Conservation (phyloP, 2,888 invertebrate genomes). For the Girardia tigrina region DNA sequence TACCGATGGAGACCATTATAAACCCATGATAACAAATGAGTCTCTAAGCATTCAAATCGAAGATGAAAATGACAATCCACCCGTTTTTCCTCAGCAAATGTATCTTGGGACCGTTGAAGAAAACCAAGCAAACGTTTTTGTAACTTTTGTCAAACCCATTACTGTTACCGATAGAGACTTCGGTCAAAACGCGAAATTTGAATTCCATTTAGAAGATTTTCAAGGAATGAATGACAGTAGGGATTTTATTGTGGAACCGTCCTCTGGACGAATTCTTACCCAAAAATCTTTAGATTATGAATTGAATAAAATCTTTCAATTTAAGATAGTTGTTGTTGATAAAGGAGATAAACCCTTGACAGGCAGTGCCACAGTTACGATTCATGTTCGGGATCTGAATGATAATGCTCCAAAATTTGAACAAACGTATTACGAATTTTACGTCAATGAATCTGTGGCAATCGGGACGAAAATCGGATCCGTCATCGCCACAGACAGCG, state of each 20-base stretch:
- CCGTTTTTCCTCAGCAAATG: background rate
- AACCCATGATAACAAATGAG: background rate
- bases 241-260: background rate
- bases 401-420: background rate
- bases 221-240: background rate
- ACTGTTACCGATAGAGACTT: background rate
- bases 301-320: background rate
- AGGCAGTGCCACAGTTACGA: background rate
- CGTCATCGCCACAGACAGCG: background rate
- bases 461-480: background rate
- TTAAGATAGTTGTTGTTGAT: background rate
- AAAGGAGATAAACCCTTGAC: background rate
- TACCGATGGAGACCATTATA: background rate
- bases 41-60: background rate
- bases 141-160: background rate
- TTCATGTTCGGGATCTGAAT: background rate
- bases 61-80: background rate
- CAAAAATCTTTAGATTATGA: slow-evolving; percentile 13
- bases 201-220: background rate
- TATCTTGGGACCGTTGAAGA: background rate
- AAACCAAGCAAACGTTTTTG: background rate
- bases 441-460: background rate
- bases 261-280: background rate
- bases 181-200: background rate
- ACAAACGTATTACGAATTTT: background rate